Evolutionary conservation across 2,113 vertebrate genomes (phyloP), one percentile per base, ranked within the genome.

Genomic region (Nipponia nippon): DNA sequence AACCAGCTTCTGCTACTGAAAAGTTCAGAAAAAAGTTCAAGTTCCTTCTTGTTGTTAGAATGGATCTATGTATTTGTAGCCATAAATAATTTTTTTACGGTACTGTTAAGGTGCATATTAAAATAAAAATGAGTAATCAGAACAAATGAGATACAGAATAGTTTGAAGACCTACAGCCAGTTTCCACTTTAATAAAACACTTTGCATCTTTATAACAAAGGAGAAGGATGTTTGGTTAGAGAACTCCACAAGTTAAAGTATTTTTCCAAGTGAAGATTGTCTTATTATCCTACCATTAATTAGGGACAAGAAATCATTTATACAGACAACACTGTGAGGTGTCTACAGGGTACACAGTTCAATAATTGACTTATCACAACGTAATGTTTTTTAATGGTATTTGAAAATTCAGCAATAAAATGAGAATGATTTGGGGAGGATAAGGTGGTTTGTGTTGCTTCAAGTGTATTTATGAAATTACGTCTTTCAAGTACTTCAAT

Each of bases 351-450:
- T 79, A 81, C 73, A 86, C 40, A 93, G 75, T 89, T 80, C 63
- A 96, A 83, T 89, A 94, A 90, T 7, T 76, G 89, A 95, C 67
- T 78, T 79, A 82, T 36, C 73, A 73, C 70, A 94, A 94, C 38
- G 30, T 46, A 59, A 53, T 65, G 36, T 27, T 72, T 96, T 97
- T 91, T 84, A 96, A 97, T 86, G 61, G 25, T 69, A 96, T 95
- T 73, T 96, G 67, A 91, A 88, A 95, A 87, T 91, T 96, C 76
- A 91, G 72, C 82, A 94, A 93, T 65, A 70, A 61, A 95, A 96
- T 90, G 30, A 83, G 49, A 96, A 90, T 55, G 46, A 83, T 66
- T 95, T 95, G 61, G 70, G 53, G 17, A 91, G 34, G 40, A 93
- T 89, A 44, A 92, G 58, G 58, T 65, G 22, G 61, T 82, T 92